phyloP scores from a whole-genome alignment of 2,888 invertebrate genomes.

The Dasypolia templi region DNA sequence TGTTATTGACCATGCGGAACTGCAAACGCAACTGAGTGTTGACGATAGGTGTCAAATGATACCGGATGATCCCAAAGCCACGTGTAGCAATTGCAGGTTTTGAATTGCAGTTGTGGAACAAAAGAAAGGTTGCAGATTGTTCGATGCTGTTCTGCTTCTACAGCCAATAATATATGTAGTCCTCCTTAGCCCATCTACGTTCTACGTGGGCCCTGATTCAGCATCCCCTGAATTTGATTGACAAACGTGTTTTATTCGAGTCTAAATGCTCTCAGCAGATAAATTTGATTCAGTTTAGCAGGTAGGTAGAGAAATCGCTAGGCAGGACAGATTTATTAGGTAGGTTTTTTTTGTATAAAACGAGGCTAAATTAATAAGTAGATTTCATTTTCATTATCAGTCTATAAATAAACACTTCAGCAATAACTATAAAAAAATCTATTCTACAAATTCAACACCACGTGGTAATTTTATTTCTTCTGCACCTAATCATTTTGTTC shows the following conservation, averaged over 20 bases:
- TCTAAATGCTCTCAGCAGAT: background rate
- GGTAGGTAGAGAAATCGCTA: background rate
- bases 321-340: background rate
- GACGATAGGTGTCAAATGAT: constrained; percentile 19
- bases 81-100: constrained; percentile 19
- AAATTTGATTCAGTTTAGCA: background rate
- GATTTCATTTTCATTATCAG: background rate
- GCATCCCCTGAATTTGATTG: background rate
- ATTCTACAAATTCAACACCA: background rate
- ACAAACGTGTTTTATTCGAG: background rate
- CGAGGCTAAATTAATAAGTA: background rate
- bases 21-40: constrained; percentile 10
- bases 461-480: constrained; percentile 12
- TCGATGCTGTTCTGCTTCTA: background rate
- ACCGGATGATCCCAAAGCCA: constrained; percentile 19
- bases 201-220: background rate
- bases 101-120: background rate
- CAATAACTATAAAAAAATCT: background rate
- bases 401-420: background rate
- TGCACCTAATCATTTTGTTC: constrained; percentile 24
- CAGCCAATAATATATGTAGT: background rate
- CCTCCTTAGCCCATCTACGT: background rate
- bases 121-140: background rate
- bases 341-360: background rate
- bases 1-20: background rate